Evolutionary conservation across 1,140 invertebrate genomes (phyloP).

Genomic region (Ctenoplectra terminalis): DNA sequence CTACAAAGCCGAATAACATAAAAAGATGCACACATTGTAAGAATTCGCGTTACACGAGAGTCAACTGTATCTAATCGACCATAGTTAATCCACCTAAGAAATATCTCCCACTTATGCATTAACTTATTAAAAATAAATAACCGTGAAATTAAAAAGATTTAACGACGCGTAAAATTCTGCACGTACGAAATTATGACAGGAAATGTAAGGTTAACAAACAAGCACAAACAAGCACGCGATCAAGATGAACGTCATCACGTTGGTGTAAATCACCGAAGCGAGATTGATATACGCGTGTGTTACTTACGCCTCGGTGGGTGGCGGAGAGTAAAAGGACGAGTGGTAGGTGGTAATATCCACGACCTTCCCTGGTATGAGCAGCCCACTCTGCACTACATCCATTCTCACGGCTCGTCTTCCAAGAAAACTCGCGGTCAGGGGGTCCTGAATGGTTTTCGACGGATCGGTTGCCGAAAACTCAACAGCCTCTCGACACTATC

Average conservation of each 20-base stretch:
- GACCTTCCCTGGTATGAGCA: constrained; percentile 74
- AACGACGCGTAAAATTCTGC: too few species aligned
- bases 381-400: constrained; percentile 73
- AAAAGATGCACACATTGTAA: too few species aligned
- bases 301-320: constrained; percentile 82
- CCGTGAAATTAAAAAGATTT: too few species aligned
- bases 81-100: too few species aligned
- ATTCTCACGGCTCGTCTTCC: constrained; percentile 63
- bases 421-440: constrained; percentile 26
- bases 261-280: neutral
- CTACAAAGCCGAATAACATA: too few species aligned
- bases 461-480: neutral
- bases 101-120: too few species aligned
- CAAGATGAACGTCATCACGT: neutral
- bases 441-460: neutral
- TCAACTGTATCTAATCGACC: too few species aligned
- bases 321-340: constrained; percentile 81
- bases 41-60: too few species aligned
- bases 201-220: neutral
- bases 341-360: constrained; percentile 77
- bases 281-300: neutral
- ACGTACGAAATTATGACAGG: too few species aligned
- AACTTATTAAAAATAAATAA: too few species aligned
- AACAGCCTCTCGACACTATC: neutral
- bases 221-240: neutral